A percentile compares a stretch with the other conserved stretches of the same genome.
Evolutionary conservation across 2,888 invertebrate species (phyloP).

Genomic region (Trachelus iudaicus): DNA sequence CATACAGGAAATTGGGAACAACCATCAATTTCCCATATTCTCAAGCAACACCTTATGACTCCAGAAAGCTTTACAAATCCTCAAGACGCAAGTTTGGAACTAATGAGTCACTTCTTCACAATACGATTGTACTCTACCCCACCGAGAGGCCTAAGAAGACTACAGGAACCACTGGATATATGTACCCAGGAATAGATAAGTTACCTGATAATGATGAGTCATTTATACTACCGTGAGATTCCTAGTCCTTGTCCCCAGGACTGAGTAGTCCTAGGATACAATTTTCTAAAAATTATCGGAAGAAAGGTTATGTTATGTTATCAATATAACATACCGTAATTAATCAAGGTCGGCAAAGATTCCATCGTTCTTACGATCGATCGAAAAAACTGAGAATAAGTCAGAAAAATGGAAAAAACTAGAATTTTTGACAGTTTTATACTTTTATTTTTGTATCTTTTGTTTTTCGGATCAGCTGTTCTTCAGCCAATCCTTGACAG

Average conservation of each 20-base stretch:
- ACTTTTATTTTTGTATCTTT: neutral
- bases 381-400: neutral
- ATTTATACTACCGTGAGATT: neutral
- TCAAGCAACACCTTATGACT: neutral
- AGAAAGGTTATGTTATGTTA: neutral
- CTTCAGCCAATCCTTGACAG: neutral
- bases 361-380: neutral
- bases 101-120: neutral
- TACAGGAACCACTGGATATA: neutral
- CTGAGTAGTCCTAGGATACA: neutral
- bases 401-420: neutral
- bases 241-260: neutral
- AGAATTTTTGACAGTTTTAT: neutral
- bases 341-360: neutral
- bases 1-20: neutral
- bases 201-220: neutral
- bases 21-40: neutral
- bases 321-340: neutral
- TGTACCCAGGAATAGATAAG: neutral
- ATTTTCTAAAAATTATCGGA: neutral
- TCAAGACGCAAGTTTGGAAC: neutral
- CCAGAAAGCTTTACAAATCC: neutral
- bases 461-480: neutral
- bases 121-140: neutral
- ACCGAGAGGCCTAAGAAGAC: neutral